phyloP scores from a whole-genome alignment of 2,888 invertebrate genomes.

The Drosophila conformis region DNA sequence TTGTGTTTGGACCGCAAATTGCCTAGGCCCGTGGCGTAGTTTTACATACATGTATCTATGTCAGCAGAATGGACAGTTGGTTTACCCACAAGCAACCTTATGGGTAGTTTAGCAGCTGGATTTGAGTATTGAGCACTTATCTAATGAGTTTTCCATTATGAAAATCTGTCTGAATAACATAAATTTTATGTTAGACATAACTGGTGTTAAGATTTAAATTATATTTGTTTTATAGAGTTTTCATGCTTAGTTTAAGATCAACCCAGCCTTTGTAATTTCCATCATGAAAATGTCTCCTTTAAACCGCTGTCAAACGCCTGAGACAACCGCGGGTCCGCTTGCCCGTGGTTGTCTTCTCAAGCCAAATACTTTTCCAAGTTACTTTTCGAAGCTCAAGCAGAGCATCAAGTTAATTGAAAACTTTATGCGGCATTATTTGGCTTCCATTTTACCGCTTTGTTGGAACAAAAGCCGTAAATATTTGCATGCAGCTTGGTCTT shows the following conservation, averaged over 20 bases:
- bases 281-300: background rate
- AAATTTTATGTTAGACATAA: rapidly evolving
- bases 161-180: background rate
- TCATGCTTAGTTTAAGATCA: background rate
- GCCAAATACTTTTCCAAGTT: slow-evolving; percentile 20
- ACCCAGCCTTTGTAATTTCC: background rate
- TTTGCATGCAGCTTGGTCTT: slow-evolving; percentile 39
- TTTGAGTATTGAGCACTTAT: background rate
- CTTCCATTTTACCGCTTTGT: slow-evolving; percentile 26
- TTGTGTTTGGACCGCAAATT: slow-evolving; percentile 31
- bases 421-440: slow-evolving; percentile 31
- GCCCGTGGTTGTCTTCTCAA: slow-evolving; percentile 30
- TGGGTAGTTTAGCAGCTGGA: background rate
- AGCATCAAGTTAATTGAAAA: slow-evolving; percentile 36
- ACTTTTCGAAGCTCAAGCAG: slow-evolving; percentile 1
- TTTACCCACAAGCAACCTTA: background rate
- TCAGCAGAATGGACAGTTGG: background rate
- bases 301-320: background rate
- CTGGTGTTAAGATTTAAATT: background rate
- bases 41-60: slow-evolving; percentile 7
- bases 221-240: background rate
- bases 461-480: slow-evolving; percentile 46
- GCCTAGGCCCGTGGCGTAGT: slow-evolving; percentile 11
- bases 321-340: slow-evolving; percentile 17
- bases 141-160: background rate